These are phyloP conservation scores for Merluccius polli DNA, from an alignment of 2,797 vertebrate genomes.

Conservation along the genomic window DNA sequence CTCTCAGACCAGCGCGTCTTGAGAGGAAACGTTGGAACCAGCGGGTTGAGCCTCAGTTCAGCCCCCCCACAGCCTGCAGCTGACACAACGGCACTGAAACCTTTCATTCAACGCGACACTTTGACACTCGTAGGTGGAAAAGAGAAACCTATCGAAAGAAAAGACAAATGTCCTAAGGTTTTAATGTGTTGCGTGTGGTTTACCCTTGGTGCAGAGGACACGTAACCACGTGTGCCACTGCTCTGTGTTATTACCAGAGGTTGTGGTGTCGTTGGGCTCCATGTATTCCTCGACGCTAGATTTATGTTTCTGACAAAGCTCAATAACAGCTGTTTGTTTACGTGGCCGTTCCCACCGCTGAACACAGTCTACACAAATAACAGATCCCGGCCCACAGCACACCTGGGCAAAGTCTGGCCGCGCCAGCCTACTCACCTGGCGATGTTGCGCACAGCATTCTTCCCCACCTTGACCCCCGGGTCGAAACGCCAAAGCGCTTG, in stretches of 20 bases:
- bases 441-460: slow-evolving; percentile 77
- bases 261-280: not conserved
- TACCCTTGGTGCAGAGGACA: slow-evolving; percentile 2
- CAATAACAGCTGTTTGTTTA: slow-evolving; percentile 49
- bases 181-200: not conserved
- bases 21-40: not conserved
- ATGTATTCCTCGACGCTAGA: slow-evolving; percentile 10
- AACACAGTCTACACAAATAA: slow-evolving; percentile 38
- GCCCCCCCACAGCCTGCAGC: not conserved
- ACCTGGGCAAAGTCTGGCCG: slow-evolving; percentile 53
- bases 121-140: not conserved
- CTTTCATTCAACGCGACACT: not conserved
- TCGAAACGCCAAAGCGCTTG: slow-evolving; percentile 41
- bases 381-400: slow-evolving; percentile 27
- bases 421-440: slow-evolving; percentile 70
- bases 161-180: not conserved
- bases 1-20: slow-evolving; percentile 20
- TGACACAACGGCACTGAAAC: slow-evolving; percentile 1
- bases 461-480: slow-evolving; percentile 62
- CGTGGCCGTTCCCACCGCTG: slow-evolving; percentile 26
- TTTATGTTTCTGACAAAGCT: slow-evolving; percentile 17
- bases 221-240: not conserved
- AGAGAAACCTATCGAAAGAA: not conserved
- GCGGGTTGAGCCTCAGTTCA: slow-evolving; percentile 13
- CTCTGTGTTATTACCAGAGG: not conserved